A percentile compares a stretch with the other conserved stretches of the same genome.
Evolutionary conservation across 2,113 vertebrate genomes (phyloP).

Genomic region (Mormoops blainvillei): DNA sequence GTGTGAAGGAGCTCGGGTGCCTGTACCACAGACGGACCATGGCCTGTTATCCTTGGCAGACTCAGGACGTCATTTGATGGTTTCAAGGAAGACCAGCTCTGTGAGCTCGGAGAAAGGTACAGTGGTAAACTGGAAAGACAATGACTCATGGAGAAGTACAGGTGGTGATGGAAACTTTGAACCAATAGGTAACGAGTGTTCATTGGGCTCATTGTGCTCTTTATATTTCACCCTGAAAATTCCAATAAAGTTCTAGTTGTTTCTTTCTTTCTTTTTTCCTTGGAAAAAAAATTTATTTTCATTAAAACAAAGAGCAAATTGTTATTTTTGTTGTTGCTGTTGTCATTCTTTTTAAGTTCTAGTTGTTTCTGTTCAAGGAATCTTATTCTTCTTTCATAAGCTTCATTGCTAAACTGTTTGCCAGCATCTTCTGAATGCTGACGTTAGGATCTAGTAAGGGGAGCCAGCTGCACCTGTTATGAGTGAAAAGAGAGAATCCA

Average conservation of each 20-base stretch:
- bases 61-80: not conserved
- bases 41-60: not conserved
- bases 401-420: constrained; percentile 89
- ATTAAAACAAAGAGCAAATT: no score
- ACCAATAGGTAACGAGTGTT: not conserved
- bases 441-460: constrained; percentile 81
- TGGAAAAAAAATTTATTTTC: no score
- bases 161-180: not conserved
- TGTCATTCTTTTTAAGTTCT: constrained; percentile 82
- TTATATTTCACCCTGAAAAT: constrained; percentile 84
- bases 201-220: not conserved
- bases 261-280: constrained; percentile 70
- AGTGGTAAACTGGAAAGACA: not conserved
- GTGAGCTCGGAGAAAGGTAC: not conserved
- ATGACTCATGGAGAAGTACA: not conserved
- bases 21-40: no score
- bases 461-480: constrained; percentile 76
- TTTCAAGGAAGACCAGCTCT: not conserved
- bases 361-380: constrained; percentile 89
- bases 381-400: constrained; percentile 88
- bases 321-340: no score
- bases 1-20: not conserved
- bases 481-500: constrained; percentile 83
- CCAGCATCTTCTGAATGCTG: constrained; percentile 84
- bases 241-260: constrained; percentile 88